Evolutionary conservation across 2,888 invertebrate genomes (phyloP).

Genomic region (Cylindroiulus punctatus): DNA sequence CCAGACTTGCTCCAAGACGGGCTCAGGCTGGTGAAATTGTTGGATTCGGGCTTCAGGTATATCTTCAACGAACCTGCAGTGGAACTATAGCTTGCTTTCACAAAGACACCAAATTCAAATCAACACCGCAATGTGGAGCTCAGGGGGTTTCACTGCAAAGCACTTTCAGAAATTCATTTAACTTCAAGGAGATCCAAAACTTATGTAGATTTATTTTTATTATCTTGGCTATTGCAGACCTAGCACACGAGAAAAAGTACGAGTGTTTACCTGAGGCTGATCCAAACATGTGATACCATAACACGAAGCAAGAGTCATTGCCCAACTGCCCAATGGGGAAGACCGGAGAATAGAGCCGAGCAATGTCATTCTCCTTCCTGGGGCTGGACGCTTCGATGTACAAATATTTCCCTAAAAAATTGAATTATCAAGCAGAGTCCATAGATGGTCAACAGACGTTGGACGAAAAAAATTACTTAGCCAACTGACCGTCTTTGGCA

Average conservation of each 20-base stretch:
- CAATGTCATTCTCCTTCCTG: conserved; percentile 73
- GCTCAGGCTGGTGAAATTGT: conserved; percentile 62
- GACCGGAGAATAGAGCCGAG: conserved; percentile 79
- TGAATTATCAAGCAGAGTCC: not conserved
- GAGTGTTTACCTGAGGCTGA: conserved; percentile 68
- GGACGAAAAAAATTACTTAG: not conserved
- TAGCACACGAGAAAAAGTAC: conserved; percentile 58
- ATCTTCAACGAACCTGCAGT: conserved; percentile 59
- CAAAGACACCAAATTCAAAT: not conserved
- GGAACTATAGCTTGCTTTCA: conserved; percentile 42
- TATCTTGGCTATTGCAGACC: not conserved
- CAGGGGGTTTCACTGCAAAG: too few species aligned
- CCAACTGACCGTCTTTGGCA: conserved; percentile 67
- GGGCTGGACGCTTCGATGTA: conserved; percentile 80
- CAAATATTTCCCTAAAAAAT: conserved; percentile 78
- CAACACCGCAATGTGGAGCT: too few species aligned
- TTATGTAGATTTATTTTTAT: not conserved
- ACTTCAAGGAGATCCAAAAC: too few species aligned
- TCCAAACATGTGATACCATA: conserved; percentile 82
- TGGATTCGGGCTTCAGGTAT: conserved; percentile 61
- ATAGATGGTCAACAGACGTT: not conserved
- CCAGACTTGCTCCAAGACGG: conserved; percentile 74
- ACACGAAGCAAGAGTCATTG: conserved; percentile 72
- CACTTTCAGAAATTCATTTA: too few species aligned
- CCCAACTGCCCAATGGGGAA: conserved; percentile 68